Base-by-base conservation (phyloP, 2,888 invertebrate genomes). In the Lamellibrachia satsuma region DNA sequence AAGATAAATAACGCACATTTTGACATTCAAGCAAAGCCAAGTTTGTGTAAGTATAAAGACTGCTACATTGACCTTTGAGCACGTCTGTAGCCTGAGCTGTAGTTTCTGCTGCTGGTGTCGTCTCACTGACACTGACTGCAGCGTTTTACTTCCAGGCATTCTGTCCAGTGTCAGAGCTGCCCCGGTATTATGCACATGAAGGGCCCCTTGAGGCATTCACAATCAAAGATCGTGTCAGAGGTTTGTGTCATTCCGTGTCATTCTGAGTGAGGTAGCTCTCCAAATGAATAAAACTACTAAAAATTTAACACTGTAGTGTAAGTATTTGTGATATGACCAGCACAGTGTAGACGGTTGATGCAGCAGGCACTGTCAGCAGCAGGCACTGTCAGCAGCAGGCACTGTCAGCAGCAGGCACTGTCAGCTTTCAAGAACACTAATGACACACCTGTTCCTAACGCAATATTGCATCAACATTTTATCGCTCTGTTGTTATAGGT, bases 151-250 rank as follows among this genome's bases (percentile, higher is more conserved):
- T 94, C 52, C 93, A 96, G 96, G 96, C 95, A 52, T 96, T 96
- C 94, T 96, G 96, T 92, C 95, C 96, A 22, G 94, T 95, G 11
- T 95, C 95, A 92, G 96, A 96, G 91, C 93, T 96, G 11, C 96
- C 96, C 1, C 94, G 94, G 91, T 93, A 95, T 93, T 95, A 95
- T 92, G 94, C 95, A n/a, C 95, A 96, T 90, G 95, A 96, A 93
- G 95, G 95, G 93, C 95, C 96, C 3, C 94, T 95, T 7, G 96
- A 96, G 93, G 95, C 95, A 4, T 96, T 96, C 93, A 95, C 95
- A 91, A 94, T 95, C 27, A 95, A 96, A 92, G 96, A 96, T 93
- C 95, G 95, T 92, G 95, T 96, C 90, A 94, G 96, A 95, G 96
- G 96, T 96, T 92, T 92, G 94, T 92, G 11, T 60, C 90, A 60